phyloP scores from a whole-genome alignment of 2,888 invertebrate genomes.

The Subacronicta megacephala region DNA sequence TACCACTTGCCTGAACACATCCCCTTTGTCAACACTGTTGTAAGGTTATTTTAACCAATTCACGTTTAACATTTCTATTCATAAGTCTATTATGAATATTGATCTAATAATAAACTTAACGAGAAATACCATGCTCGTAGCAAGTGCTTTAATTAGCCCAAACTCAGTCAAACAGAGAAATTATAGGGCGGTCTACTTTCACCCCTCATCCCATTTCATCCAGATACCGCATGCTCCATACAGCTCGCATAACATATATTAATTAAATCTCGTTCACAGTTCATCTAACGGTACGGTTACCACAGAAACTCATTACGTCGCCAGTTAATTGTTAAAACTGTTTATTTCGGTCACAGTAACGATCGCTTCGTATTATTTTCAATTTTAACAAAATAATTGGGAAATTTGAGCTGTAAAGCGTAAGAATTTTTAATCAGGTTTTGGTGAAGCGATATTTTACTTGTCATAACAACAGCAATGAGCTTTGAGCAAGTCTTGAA shows the following conservation, averaged over 20 bases:
- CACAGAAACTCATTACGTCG: slow-evolving; percentile 46
- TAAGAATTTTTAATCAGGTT: background rate
- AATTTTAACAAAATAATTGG: slow-evolving; percentile 31
- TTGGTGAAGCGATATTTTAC: background rate
- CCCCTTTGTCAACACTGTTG: too few species aligned
- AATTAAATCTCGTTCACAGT: slow-evolving; percentile 53
- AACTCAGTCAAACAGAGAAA: background rate
- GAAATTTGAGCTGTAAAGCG: slow-evolving; percentile 27
- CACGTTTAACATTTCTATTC: too few species aligned
- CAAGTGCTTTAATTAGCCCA: background rate
- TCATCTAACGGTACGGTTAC: slow-evolving; percentile 44
- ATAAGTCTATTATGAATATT: too few species aligned
- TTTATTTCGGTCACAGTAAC: slow-evolving; percentile 39
- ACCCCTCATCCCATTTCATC: slow-evolving; percentile 8
- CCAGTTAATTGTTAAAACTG: slow-evolving; percentile 46
- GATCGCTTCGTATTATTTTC: slow-evolving; percentile 21
- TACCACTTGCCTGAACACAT: too few species aligned
- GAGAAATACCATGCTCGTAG: too few species aligned
- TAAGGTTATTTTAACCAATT: too few species aligned
- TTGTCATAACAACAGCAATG: too few species aligned
- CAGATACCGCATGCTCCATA: slow-evolving; percentile 7
- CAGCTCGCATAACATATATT: slow-evolving; percentile 36
- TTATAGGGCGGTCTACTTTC: slow-evolving; percentile 9
- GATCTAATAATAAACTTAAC: too few species aligned
- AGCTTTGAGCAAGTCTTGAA: too few species aligned